Evolutionary conservation across 2,113 vertebrate species (phyloP), one percentile per base, ranked within the genome.

Genomic region (Entosphenus tridentatus): DNA sequence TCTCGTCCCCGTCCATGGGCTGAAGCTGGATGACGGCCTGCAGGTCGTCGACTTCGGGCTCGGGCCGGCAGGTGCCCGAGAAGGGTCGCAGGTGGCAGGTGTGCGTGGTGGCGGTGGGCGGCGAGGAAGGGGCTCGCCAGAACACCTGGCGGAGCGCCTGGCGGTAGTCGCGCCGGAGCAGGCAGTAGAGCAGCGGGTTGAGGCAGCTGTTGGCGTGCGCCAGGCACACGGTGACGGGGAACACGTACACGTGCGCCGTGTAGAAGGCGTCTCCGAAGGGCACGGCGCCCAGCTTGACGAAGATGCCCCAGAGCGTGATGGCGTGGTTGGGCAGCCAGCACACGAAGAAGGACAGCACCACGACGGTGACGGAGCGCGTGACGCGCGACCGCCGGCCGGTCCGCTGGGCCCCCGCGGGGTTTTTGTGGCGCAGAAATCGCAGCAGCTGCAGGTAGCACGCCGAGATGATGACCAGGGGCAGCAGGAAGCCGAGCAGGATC

Each of bases 291-390:
- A 85, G 76, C 74, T 85, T 85, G 13, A 85, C 83, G 69, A 85
- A 70, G 8, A 85, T 82, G 1, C 83, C 83, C 83, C 83, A 85
- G 12, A 85, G 78, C 1, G 83, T 85, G 72, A 85, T 83, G 59
- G 81, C 80, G 2, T 79, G 77, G 54, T 81, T 81, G 10, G 80
- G 81, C 74, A 79, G 77, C 81, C 82, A 79, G 70, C 83, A 85
- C 56, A 73, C 74, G 67, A 84, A 83, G 72, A 80, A 78, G 1
- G 78, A 77, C 59, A 78, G 73, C 57, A 80, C 80, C 54, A 80
- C 76, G 1, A 80, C 75, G 8, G 76, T 78, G n/a, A 82, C 75
- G 1, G 80, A 77, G 67, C 74, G 80, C 56, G 81, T 81, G 55
- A 82, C 79, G 70, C 72, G 73, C 1, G 78, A 78, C 11, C 75